Evolutionary conservation across 1,140 invertebrate species (phyloP).

Genomic region (Eumaeus atala): DNA sequence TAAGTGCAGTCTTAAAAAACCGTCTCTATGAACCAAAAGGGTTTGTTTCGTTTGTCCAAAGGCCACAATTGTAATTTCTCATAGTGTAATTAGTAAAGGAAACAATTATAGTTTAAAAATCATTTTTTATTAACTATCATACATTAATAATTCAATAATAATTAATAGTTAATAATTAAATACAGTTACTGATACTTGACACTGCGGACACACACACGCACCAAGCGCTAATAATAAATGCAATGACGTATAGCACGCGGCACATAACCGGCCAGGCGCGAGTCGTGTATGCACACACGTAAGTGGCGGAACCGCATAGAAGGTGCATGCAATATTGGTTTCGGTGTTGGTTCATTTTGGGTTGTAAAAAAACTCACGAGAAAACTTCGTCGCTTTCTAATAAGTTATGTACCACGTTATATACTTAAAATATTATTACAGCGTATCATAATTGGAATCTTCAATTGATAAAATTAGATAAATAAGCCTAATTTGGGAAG

Average conservation of each 20-base stretch:
- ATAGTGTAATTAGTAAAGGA: too few species aligned
- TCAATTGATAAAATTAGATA: constrained; percentile 11
- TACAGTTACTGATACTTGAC: constrained; percentile 47
- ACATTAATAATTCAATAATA: constrained; percentile 61
- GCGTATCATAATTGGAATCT: constrained; percentile 13
- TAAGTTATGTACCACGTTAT: constrained; percentile 10
- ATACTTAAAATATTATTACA: constrained; percentile 12
- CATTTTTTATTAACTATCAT: constrained; percentile 69
- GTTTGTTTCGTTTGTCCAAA: too few species aligned
- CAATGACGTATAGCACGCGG: constrained; percentile 1
- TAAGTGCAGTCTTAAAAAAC: too few species aligned
- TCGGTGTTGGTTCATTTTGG: too few species aligned
- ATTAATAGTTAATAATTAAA: constrained; percentile 46
- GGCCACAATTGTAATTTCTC: too few species aligned
- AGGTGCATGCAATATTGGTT: too few species aligned
- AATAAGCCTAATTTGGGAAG: not conserved
- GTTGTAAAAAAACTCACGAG: too few species aligned
- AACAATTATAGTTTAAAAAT: constrained; percentile 53
- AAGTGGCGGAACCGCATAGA: too few species aligned
- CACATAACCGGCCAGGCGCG: not conserved
- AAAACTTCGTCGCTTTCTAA: not conserved
- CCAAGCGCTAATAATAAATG: constrained; percentile 34
- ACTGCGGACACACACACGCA: constrained; percentile 41
- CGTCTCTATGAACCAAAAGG: too few species aligned
- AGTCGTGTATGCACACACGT: too few species aligned